These are phyloP conservation scores for Scolopax bukidnonensis DNA, from an alignment of 2,797 vertebrate species.

Conservation along the genomic window DNA sequence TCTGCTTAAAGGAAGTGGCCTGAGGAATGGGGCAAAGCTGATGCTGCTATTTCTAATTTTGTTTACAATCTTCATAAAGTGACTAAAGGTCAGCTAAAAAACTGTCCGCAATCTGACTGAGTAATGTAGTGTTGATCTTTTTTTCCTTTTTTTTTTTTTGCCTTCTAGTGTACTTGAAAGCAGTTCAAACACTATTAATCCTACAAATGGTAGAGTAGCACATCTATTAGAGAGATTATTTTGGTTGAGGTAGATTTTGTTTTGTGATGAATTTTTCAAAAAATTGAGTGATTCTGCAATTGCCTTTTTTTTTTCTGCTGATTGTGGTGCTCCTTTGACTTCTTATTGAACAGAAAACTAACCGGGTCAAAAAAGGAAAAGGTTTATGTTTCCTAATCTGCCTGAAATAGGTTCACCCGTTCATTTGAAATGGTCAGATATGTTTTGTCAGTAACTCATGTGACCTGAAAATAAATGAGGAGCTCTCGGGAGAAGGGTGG, in stretches of 20 bases:
- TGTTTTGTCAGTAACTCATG: neutral
- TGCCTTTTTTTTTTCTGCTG: neutral
- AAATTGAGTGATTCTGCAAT: neutral
- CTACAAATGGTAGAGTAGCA: neutral
- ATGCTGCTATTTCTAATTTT: slow-evolving; percentile 3
- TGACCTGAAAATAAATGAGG: neutral
- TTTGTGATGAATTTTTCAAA: neutral
- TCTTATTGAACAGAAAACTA: neutral
- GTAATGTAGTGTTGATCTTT: neutral
- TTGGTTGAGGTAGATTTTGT: neutral
- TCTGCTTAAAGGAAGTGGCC: slow-evolving; percentile 27
- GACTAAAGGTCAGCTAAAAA: neutral
- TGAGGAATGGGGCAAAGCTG: neutral
- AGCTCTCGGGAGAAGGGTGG: neutral
- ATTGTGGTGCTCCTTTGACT: neutral
- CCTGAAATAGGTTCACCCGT: neutral
- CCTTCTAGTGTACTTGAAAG: neutral
- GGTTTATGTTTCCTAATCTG: neutral
- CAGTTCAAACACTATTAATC: neutral
- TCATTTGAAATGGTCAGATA: neutral
- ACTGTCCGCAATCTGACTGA: neutral
- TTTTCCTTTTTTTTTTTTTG: too few species aligned
- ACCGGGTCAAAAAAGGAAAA: neutral
- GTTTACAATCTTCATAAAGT: neutral
- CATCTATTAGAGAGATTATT: neutral